These are phyloP conservation scores for Monochamus alternatus DNA, from an alignment of 2,888 invertebrate genomes.

Conservation along the genomic window DNA sequence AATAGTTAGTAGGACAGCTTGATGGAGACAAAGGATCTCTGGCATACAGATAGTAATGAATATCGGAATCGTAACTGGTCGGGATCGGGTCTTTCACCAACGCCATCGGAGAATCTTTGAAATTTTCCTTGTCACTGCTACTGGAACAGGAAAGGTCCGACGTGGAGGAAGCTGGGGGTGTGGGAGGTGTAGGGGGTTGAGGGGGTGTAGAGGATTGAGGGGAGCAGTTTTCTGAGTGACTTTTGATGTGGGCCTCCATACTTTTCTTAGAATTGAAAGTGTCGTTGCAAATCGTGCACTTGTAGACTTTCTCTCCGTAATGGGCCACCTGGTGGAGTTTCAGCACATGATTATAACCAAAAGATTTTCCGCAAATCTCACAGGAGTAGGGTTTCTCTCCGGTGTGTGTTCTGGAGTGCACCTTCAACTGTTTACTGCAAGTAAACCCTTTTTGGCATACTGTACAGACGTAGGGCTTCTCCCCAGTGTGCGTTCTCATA, in stretches of 20 bases:
- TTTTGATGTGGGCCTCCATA: slow-evolving; percentile 91
- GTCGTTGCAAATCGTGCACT: slow-evolving; percentile 92
- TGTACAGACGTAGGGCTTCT: slow-evolving; percentile 87
- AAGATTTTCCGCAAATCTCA: slow-evolving; percentile 92
- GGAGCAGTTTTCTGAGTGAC: slow-evolving; percentile 77
- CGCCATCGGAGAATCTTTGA: slow-evolving; percentile 54
- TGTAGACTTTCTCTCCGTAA: slow-evolving; percentile 93
- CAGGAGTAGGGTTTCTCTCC: slow-evolving; percentile 94
- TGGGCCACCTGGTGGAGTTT: slow-evolving; percentile 90
- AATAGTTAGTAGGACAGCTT: slow-evolving; percentile 55
- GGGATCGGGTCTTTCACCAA: slow-evolving; percentile 56
- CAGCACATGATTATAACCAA: slow-evolving; percentile 92
- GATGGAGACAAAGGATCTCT: slow-evolving; percentile 60
- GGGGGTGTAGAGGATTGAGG: slow-evolving; percentile 68
- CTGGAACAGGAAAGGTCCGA: slow-evolving; percentile 57
- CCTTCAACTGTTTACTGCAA: slow-evolving; percentile 92
- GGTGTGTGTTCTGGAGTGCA: slow-evolving; percentile 92
- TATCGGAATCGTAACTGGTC: slow-evolving; percentile 65
- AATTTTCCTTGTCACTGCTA: slow-evolving; percentile 73
- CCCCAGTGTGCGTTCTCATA: slow-evolving; percentile 89
- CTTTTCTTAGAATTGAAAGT: slow-evolving; percentile 93
- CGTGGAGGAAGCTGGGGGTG: slow-evolving; percentile 58
- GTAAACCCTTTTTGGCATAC: slow-evolving; percentile 93
- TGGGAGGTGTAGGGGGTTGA: slow-evolving; percentile 52
- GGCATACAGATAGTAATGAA: slow-evolving; percentile 62